Evolutionary conservation across 2,113 vertebrate species (phyloP).

Genomic region (Rattus norvegicus): DNA sequence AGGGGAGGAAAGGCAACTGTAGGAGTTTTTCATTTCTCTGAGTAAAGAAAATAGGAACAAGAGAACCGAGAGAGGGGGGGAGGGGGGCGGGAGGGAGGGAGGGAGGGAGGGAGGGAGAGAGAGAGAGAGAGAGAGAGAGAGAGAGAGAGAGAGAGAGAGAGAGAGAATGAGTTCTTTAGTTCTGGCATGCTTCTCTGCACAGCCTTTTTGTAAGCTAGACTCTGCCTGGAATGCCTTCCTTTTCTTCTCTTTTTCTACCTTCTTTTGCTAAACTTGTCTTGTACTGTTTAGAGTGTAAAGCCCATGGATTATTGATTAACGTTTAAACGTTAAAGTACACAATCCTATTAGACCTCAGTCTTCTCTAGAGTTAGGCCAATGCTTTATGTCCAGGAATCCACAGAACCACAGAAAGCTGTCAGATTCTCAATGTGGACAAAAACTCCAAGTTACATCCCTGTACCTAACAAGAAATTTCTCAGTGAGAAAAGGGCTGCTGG

Average conservation of each 20-base stretch:
- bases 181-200: not conserved
- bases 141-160: no score
- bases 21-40: not conserved
- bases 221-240: not conserved
- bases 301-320: not conserved
- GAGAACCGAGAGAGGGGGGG: not conserved
- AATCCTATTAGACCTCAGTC: not conserved
- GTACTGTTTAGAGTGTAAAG: not conserved
- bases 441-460: constrained; percentile 1
- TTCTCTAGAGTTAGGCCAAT: not conserved
- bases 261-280: not conserved
- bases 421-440: not conserved
- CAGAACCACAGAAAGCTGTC: not conserved
- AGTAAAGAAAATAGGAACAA: not conserved
- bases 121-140: no score
- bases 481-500: not conserved
- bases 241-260: not conserved
- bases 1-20: not conserved
- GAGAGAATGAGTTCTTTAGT: not conserved
- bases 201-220: not conserved
- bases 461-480: not conserved
- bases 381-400: not conserved
- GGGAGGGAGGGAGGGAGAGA: no score
- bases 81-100: no score
- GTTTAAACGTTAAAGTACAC: not conserved